Conservation (phyloP, 2,797 vertebrate genomes). For the Pygocentrus nattereri region DNA sequence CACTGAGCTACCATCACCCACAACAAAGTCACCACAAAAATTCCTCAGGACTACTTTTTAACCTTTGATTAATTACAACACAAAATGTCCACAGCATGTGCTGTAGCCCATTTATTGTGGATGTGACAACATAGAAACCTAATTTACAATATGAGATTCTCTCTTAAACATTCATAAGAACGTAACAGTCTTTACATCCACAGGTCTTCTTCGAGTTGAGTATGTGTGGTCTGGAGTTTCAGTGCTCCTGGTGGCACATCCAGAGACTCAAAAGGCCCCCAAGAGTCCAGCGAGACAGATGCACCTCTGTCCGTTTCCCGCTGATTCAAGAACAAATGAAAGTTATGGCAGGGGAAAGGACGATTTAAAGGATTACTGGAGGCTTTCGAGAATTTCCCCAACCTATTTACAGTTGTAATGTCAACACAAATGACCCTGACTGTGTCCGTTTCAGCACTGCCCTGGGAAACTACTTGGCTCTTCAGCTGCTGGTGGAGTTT, state of each 20-base stretch:
- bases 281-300: slow-evolving; percentile 39
- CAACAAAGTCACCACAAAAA: not conserved
- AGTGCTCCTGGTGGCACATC: not conserved
- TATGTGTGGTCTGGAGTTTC: not conserved
- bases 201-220: not conserved
- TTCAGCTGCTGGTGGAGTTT: not conserved
- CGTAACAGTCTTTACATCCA: too few relatives aligned
- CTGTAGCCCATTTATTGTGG: too few relatives aligned
- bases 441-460: not conserved
- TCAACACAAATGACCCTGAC: slow-evolving; percentile 64
- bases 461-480: not conserved
- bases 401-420: slow-evolving; percentile 61
- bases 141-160: too few relatives aligned
- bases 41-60: not conserved
- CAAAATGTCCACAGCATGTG: too few relatives aligned
- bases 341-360: slow-evolving; percentile 44
- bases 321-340: slow-evolving; percentile 57
- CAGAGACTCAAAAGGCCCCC: not conserved
- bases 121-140: too few relatives aligned
- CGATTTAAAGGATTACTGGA: slow-evolving; percentile 66
- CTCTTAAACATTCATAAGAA: too few relatives aligned
- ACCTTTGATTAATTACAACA: not conserved
- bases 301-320: slow-evolving; percentile 44
- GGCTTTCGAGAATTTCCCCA: slow-evolving; percentile 19
- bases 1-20: not conserved